These are phyloP conservation scores for Hydraecia micacea DNA, from an alignment of 2,888 invertebrate species.

Conservation along the genomic window DNA sequence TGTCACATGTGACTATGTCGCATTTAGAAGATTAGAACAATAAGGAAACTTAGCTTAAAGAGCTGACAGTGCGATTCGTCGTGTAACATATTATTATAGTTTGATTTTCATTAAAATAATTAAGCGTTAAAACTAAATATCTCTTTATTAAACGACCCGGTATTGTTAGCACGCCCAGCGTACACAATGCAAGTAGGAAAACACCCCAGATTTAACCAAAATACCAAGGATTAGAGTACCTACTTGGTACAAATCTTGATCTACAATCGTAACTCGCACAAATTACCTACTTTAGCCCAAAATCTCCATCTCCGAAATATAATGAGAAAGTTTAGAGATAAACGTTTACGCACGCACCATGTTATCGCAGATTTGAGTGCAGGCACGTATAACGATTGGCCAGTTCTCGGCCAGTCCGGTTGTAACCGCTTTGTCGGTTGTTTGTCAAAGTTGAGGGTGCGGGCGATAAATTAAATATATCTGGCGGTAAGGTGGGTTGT, in stretches of 20 bases:
- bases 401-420: background rate
- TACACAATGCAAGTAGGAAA: no score
- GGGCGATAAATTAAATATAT: constrained; percentile 38
- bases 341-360: constrained; percentile 34
- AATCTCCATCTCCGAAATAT: background rate
- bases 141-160: background rate
- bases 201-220: background rate
- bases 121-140: background rate
- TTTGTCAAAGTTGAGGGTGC: constrained; percentile 52
- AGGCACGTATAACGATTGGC: constrained; percentile 29
- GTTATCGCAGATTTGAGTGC: constrained; percentile 35
- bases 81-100: background rate
- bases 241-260: background rate
- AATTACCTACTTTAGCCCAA: background rate
- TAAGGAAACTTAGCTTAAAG: background rate
- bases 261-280: background rate
- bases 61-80: background rate
- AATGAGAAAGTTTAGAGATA: constrained; percentile 29
- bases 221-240: background rate
- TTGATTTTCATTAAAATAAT: background rate
- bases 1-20: background rate
- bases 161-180: background rate
- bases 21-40: background rate
- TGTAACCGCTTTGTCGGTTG: constrained; percentile 34
- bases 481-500: constrained; percentile 2